phyloP scores from a whole-genome alignment of 1,140 invertebrate species.

The Carcinoscorpius rotundicauda region DNA sequence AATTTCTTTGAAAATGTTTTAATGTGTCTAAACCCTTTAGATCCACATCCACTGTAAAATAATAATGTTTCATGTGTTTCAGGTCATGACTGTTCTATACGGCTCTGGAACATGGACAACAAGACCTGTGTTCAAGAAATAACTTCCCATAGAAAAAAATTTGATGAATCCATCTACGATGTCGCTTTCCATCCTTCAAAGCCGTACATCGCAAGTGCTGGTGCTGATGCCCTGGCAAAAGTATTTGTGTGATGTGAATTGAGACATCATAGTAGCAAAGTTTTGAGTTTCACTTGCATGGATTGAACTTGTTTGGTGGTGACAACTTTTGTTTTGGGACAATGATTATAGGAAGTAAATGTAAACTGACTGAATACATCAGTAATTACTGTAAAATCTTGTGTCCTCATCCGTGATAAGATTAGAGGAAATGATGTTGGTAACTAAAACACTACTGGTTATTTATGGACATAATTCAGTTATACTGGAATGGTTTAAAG shows the following conservation, averaged over 20 bases:
- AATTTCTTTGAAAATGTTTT: neutral
- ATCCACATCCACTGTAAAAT: neutral
- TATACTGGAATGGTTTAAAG: too few relatives aligned
- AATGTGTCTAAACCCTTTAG: neutral
- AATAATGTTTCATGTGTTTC: slow-evolving; percentile 24
- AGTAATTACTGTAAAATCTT: too few relatives aligned
- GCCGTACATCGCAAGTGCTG: slow-evolving; percentile 95
- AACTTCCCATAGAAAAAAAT: slow-evolving; percentile 98
- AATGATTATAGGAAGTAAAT: too few relatives aligned
- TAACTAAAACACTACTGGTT: too few relatives aligned
- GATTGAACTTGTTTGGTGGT: too few relatives aligned
- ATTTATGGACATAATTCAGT: too few relatives aligned
- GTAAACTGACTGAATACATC: too few relatives aligned
- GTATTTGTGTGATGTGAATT: slow-evolving; percentile 49
- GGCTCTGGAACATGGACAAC: slow-evolving; percentile 98
- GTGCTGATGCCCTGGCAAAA: slow-evolving; percentile 96
- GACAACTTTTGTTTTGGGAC: too few relatives aligned
- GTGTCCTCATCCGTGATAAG: too few relatives aligned
- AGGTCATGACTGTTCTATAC: slow-evolving; percentile 97
- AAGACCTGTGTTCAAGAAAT: slow-evolving; percentile 99
- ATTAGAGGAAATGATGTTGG: too few relatives aligned
- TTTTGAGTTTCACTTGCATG: too few relatives aligned
- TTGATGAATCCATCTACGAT: slow-evolving; percentile 97
- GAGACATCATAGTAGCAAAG: too few relatives aligned
- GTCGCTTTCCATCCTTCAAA: slow-evolving; percentile 98